phyloP scores from a whole-genome alignment of 2,888 invertebrate species.

The Drosophila testacea region DNA sequence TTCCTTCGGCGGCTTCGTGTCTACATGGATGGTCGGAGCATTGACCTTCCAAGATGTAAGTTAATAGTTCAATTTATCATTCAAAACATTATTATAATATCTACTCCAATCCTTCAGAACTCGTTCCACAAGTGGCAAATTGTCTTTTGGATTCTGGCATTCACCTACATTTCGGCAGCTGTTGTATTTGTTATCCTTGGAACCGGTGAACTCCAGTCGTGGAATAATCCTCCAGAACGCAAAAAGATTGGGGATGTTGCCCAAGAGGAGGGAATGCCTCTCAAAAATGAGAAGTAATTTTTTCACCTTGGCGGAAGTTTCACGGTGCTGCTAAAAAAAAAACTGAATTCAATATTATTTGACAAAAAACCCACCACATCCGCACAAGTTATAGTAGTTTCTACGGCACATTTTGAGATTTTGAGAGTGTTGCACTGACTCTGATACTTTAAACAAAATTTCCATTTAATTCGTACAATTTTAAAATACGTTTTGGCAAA shows the following conservation, averaged over 20 bases:
- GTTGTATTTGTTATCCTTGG: slow-evolving; percentile 87
- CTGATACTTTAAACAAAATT: slow-evolving; percentile 33
- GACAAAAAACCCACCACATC: slow-evolving; percentile 56
- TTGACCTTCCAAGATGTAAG: slow-evolving; percentile 90
- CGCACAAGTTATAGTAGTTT: slow-evolving; percentile 75
- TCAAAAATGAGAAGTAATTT: slow-evolving; percentile 82
- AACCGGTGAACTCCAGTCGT: slow-evolving; percentile 87
- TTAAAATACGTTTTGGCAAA: slow-evolving; percentile 9
- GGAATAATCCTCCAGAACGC: slow-evolving; percentile 86
- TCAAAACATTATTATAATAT: background rate
- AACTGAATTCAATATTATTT: slow-evolving; percentile 11
- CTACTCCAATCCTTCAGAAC: slow-evolving; percentile 86
- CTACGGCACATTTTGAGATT: slow-evolving; percentile 70
- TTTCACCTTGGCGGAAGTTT: background rate
- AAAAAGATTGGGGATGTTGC: slow-evolving; percentile 66
- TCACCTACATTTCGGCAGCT: slow-evolving; percentile 89
- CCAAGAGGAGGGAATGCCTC: slow-evolving; percentile 84
- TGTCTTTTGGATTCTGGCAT: slow-evolving; percentile 92
- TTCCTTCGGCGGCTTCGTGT: slow-evolving; percentile 92
- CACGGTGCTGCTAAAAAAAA: slow-evolving; percentile 8
- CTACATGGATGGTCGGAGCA: slow-evolving; percentile 92
- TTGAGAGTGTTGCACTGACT: slow-evolving; percentile 31
- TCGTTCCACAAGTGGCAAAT: slow-evolving; percentile 92
- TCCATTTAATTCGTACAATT: slow-evolving; percentile 30
- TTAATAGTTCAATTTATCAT: slow-evolving; percentile 19